Evolutionary conservation across 2,888 invertebrate species (phyloP).

Genomic region (Pardosa pseudoannulata): DNA sequence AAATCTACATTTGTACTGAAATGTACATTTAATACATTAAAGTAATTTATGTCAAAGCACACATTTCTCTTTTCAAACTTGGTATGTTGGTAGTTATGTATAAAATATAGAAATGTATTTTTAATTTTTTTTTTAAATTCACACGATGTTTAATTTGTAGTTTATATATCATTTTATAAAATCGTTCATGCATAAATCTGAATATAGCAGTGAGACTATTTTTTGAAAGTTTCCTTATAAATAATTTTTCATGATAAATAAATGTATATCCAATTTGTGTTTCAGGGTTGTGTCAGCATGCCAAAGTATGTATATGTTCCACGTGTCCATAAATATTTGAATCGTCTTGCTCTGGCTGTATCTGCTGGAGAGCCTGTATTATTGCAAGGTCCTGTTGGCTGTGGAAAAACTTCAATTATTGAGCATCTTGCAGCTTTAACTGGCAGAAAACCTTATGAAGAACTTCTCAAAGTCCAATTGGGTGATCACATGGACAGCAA

Average conservation of each 20-base stretch:
- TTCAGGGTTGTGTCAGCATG: background rate
- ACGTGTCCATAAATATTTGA: conserved; percentile 46
- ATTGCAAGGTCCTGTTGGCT: conserved; percentile 92
- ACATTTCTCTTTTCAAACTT: no score
- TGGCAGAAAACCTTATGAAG: conserved; percentile 80
- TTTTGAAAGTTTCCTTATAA: no score
- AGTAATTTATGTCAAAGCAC: no score
- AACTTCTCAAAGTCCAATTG: conserved; percentile 90
- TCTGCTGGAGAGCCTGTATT: conserved; percentile 83
- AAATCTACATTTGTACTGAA: no score
- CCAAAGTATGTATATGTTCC: conserved; percentile 49
- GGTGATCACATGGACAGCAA: conserved; percentile 98
- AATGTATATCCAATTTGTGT: no score
- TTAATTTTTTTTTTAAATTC: no score
- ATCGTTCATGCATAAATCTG: background rate
- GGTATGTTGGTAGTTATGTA: no score
- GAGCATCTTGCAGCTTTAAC: conserved; percentile 90
- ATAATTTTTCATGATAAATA: no score
- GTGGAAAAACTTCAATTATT: conserved; percentile 94
- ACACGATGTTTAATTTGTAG: no score
- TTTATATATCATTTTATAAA: background rate
- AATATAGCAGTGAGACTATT: no score
- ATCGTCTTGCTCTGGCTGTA: conserved; percentile 69
- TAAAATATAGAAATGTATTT: no score
- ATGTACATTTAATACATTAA: no score